Percentiles rank a stretch among this genome's conserved stretches.
Conservation (phyloP, 2,113 vertebrate species). For the Chaetura pelagica region DNA sequence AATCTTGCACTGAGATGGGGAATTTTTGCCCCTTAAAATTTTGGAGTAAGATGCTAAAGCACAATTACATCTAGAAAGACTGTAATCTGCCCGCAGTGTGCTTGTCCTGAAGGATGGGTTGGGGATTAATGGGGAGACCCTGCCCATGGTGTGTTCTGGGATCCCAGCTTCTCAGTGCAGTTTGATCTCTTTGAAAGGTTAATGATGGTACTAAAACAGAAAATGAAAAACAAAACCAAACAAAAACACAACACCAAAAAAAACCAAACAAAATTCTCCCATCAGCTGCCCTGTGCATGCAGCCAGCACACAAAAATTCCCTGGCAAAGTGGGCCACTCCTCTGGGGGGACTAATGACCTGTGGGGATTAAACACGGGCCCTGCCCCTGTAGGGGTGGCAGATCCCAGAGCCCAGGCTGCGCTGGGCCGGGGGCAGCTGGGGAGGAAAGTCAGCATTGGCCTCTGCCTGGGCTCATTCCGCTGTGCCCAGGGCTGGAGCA, state of each 20-base stretch:
- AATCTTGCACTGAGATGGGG: constrained; percentile 1
- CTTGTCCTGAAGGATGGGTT: not conserved
- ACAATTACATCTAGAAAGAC: not conserved
- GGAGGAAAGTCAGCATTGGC: rapidly evolving
- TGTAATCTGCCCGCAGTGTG: not conserved
- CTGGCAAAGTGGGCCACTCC: rapidly evolving
- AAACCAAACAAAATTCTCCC: too few relatives aligned
- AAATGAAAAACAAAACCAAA: too few relatives aligned
- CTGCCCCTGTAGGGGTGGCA: rapidly evolving
- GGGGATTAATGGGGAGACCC: not conserved
- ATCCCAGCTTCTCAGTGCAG: not conserved
- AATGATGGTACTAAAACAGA: not conserved
- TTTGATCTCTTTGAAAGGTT: constrained; percentile 1
- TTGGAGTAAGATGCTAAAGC: constrained; percentile 47
- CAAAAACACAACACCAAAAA: too few relatives aligned
- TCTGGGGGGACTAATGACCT: rapidly evolving
- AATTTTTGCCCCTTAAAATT: constrained; percentile 52
- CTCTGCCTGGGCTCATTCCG: rapidly evolving
- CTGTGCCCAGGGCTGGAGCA: rapidly evolving
- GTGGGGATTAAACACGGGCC: not conserved
- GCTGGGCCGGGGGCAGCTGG: rapidly evolving
- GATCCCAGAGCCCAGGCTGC: not conserved
- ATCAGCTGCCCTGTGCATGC: not conserved
- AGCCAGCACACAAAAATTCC: not conserved
- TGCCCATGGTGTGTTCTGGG: not conserved